These are phyloP conservation scores for Mionectes olivaceus DNA, from an alignment of 2,797 vertebrate genomes.

Conservation along the genomic window DNA sequence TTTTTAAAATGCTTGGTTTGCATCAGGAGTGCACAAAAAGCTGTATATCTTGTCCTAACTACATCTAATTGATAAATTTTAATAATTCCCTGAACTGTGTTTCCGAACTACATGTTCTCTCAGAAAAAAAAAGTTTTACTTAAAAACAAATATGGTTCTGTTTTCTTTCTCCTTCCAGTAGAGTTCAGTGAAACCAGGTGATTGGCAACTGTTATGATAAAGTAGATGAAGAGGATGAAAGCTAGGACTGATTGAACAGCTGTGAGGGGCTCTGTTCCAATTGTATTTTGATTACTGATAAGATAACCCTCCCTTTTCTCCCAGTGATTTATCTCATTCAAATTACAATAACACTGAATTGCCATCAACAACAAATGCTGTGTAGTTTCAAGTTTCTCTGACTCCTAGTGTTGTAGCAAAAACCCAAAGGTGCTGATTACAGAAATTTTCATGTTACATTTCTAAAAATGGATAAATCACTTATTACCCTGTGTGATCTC, in stretches of 20 bases:
- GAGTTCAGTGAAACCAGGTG: slow-evolving; percentile 25
- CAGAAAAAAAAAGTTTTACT: background rate
- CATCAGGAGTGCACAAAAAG: background rate
- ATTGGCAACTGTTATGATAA: slow-evolving; percentile 64
- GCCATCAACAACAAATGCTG: slow-evolving; percentile 55
- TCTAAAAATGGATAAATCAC: slow-evolving; percentile 10
- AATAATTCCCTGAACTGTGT: background rate
- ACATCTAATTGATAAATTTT: background rate
- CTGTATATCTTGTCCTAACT: slow-evolving; percentile 36
- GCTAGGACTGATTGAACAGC: slow-evolving; percentile 59
- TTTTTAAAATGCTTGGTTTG: slow-evolving; percentile 54
- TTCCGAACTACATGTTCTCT: background rate
- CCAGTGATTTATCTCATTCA: slow-evolving; percentile 48
- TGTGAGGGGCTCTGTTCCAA: slow-evolving; percentile 58
- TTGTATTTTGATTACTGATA: slow-evolving; percentile 70
- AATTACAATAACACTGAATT: slow-evolving; percentile 58
- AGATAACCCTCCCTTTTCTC: slow-evolving; percentile 58
- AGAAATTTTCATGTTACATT: slow-evolving; percentile 4
- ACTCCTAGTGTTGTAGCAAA: background rate
- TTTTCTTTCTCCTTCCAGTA: background rate
- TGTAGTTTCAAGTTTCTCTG: slow-evolving; percentile 47
- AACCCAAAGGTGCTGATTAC: slow-evolving; percentile 7
- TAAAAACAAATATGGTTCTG: background rate
- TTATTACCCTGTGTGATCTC: background rate
- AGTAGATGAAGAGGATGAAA: slow-evolving; percentile 50